Base-by-base conservation (phyloP, 2,888 invertebrate genomes). In the Serrognathus titanus region DNA sequence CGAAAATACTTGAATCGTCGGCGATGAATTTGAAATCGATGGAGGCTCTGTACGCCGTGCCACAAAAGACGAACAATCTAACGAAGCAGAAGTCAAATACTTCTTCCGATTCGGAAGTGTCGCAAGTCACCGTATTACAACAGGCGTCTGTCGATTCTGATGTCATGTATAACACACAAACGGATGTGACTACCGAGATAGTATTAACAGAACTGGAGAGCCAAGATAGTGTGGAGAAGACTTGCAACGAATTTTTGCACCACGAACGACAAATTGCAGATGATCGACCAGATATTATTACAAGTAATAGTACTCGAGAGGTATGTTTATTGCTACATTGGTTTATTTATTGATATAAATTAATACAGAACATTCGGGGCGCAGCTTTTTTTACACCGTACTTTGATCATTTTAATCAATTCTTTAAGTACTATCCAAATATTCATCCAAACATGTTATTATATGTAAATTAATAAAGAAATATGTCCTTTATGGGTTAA, bases 201-300 rank as follows among this genome's bases (percentile, higher is more conserved):
- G 73, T 74, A 40, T 64, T 77, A 52, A 69, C 75, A 4, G 76
- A 78, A 49, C 63, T 77, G 50, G 79, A 78, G 49, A 72, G 71
- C 47, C 74, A 73, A 57, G 75, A 75, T 53, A 69, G 68, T 62
- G 66, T 62, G 53, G 73, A 72, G 24, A 61, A 62, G 47, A 56
- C 59, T 53, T 66, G 73, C 76, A 67, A 81, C 80, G 67, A 81
- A 79, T 78, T 82, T 81, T 56, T 68, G 61, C 81, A 81, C 6
- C 81, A 82, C 53, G 82, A 82, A 64, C 81, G 81, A 68, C 81
- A 80, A 37, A 55, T 58, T 51, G 63, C 51, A 35, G 55, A 48
- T 63, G 59, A 61, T 47, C 51, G 57, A 48, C 58, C 51, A 51
- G 48, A 51, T 47, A 48, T 57, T 38, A 57, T 57, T 50, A 53